Evolutionary conservation across 2,888 invertebrate genomes (phyloP).

Genomic region (Pandemis corylana): DNA sequence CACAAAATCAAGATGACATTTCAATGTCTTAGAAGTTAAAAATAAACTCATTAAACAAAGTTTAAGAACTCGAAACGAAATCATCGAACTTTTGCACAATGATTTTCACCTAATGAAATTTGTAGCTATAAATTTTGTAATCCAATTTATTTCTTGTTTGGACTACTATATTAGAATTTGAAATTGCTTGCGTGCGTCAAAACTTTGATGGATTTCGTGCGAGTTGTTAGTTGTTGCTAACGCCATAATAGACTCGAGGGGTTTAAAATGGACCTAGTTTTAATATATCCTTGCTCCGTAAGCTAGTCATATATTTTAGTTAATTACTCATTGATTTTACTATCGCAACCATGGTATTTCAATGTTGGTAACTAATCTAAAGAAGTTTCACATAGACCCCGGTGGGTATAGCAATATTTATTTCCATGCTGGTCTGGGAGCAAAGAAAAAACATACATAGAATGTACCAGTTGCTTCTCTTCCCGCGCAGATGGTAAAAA

Average conservation of each 20-base stretch:
- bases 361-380: too few relatives aligned
- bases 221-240: constrained; percentile 2
- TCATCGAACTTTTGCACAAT: not conserved
- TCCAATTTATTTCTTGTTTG: constrained; percentile 11
- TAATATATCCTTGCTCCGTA: not conserved
- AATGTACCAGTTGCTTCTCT: too few relatives aligned
- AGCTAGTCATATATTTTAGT: too few relatives aligned
- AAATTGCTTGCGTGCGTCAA: constrained; percentile 15
- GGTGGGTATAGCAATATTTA: too few relatives aligned
- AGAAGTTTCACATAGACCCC: too few relatives aligned
- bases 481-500: too few relatives aligned
- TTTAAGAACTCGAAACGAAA: not conserved
- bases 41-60: not conserved
- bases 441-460: too few relatives aligned
- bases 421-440: too few relatives aligned
- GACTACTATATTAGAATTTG: constrained; percentile 8
- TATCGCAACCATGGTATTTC: too few relatives aligned
- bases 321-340: too few relatives aligned
- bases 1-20: too few relatives aligned
- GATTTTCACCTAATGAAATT: not conserved
- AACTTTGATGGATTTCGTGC: constrained; percentile 18
- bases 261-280: not conserved
- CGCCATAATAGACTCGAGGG: not conserved
- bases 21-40: too few relatives aligned
- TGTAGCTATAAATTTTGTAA: not conserved